phyloP scores from a whole-genome alignment of 2,797 vertebrate genomes.

The Coluber constrictor region DNA sequence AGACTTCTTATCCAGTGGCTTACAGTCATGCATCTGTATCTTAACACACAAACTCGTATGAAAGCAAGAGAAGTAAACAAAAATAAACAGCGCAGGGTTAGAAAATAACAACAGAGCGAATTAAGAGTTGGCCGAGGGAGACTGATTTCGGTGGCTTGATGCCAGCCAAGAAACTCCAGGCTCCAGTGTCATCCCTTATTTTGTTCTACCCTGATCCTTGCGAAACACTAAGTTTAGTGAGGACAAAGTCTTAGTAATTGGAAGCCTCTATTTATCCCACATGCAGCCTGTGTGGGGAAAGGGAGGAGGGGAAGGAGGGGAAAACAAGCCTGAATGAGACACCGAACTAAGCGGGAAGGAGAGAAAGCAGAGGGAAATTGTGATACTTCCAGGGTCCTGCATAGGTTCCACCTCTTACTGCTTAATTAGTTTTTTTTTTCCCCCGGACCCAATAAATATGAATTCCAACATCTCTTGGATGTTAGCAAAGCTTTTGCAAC shows the following conservation, averaged over 20 bases:
- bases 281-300: slow-evolving; percentile 19
- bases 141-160: slow-evolving; percentile 5
- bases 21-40: slow-evolving; percentile 16
- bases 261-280: slow-evolving; percentile 52
- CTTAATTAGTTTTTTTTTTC: background rate
- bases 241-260: slow-evolving; percentile 31
- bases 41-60: background rate
- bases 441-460: background rate
- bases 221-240: slow-evolving; percentile 48
- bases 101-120: slow-evolving; percentile 38
- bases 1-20: background rate
- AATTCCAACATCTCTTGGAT: background rate
- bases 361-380: slow-evolving; percentile 52
- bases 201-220: slow-evolving; percentile 46
- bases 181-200: slow-evolving; percentile 33
- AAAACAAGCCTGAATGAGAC: slow-evolving; percentile 40
- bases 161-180: slow-evolving; percentile 32
- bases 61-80: slow-evolving; percentile 7
- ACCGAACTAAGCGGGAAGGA: slow-evolving; percentile 56
- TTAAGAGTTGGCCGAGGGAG: slow-evolving; percentile 40
- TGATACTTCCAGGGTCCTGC: background rate
- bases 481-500: background rate
- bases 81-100: slow-evolving; percentile 19
- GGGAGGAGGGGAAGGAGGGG: background rate
- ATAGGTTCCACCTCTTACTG: background rate